Percentiles rank a stretch among this genome's conserved stretches.
These are phyloP conservation scores for Drosophila tristis DNA, from an alignment of 1,140 invertebrate genomes.

Conservation along the genomic window DNA sequence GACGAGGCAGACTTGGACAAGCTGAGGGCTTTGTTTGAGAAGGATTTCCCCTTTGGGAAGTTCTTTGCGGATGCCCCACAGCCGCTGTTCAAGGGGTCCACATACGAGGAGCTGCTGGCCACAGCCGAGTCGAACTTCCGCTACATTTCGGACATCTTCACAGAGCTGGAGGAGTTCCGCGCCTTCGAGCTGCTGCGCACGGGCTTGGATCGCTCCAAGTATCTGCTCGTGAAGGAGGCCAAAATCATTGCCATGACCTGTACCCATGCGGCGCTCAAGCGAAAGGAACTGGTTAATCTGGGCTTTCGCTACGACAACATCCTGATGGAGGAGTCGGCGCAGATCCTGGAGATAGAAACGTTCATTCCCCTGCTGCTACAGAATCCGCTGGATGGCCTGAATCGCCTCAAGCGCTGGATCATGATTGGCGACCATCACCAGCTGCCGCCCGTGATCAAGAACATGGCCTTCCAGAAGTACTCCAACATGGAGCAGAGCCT, in stretches of 20 bases:
- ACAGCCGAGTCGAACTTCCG: slow-evolving; percentile 97
- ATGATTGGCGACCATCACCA: slow-evolving; percentile 99
- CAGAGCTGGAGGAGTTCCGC: slow-evolving; percentile 98
- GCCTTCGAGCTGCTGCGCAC: slow-evolving; percentile 98
- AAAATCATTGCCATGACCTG: slow-evolving; percentile 99
- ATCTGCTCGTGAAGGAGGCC: slow-evolving; percentile 98
- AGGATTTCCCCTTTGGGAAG: slow-evolving; percentile 96
- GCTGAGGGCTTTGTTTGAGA: slow-evolving; percentile 84
- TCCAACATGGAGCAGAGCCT: slow-evolving; percentile 99
- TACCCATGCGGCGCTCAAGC: slow-evolving; percentile 98
- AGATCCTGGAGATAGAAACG: slow-evolving; percentile 99
- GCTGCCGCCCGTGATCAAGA: slow-evolving; percentile 99
- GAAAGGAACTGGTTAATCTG: slow-evolving; percentile 97
- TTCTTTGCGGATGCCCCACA: slow-evolving; percentile 97
- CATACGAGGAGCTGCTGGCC: slow-evolving; percentile 94
- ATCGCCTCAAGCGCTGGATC: slow-evolving; percentile 99
- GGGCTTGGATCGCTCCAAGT: slow-evolving; percentile 97
- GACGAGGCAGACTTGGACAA: slow-evolving; percentile 41
- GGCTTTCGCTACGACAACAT: slow-evolving; percentile 99
- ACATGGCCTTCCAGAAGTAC: slow-evolving; percentile 99
- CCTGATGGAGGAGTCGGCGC: slow-evolving; percentile 99
- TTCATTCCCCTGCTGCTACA: slow-evolving; percentile 99
- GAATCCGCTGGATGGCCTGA: slow-evolving; percentile 98
- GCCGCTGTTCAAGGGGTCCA: slow-evolving; percentile 93
- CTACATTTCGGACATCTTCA: slow-evolving; percentile 98